Conservation (phyloP, 2,888 invertebrate species). For the Galerucella pusilla region DNA sequence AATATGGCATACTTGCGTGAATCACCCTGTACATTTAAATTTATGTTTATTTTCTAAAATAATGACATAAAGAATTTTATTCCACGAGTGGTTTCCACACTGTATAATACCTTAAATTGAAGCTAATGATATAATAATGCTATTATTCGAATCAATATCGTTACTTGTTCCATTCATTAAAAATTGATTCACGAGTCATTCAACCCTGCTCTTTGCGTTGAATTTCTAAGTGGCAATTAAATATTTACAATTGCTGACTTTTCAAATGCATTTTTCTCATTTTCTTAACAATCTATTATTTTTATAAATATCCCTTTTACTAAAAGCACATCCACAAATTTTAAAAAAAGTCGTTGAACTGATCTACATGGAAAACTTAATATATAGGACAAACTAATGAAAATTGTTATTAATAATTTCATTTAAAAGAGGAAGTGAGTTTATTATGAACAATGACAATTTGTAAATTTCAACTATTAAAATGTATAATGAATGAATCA, state of each 20-base stretch:
- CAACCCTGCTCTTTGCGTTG: conserved; percentile 13
- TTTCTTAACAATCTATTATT: background rate
- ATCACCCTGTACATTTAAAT: too few species aligned
- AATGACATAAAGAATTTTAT: too few species aligned
- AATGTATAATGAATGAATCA: background rate
- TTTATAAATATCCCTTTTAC: too few species aligned
- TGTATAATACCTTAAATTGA: background rate
- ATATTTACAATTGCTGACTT: background rate
- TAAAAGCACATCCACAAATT: too few species aligned
- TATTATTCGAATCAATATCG: conserved; percentile 14
- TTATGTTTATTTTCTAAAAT: too few species aligned
- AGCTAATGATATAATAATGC: background rate
- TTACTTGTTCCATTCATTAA: background rate
- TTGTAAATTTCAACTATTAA: background rate
- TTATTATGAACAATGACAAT: background rate
- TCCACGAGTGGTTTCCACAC: too few species aligned
- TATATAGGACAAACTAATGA: background rate
- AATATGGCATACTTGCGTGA: too few species aligned
- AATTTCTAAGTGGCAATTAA: background rate
- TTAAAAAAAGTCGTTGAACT: background rate
- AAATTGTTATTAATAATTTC: conserved; percentile 1
- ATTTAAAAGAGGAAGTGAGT: background rate
- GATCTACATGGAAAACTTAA: background rate
- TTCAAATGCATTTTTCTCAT: background rate
- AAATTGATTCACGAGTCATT: conserved; percentile 23